Base-by-base conservation (phyloP, 2,888 invertebrate species). In the Agriopis aurantiaria region DNA sequence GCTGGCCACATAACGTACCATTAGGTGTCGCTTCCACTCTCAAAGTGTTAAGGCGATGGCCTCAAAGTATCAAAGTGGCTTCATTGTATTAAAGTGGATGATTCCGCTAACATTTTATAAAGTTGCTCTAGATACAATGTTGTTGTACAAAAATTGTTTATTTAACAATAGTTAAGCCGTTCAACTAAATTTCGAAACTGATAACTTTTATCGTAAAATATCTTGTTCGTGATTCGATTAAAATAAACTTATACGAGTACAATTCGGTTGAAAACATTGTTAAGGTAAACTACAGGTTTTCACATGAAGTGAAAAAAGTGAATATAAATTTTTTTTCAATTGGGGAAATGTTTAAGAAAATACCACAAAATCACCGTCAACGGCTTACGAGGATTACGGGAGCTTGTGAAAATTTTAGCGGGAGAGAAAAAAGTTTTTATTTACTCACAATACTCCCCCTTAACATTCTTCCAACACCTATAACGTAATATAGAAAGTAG, bases 1-100 rank as follows among this genome's bases (percentile, higher is more conserved):
- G 87, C 76, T 85, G 76, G 80, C 87, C 87, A 84, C 88, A 86
- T 88, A 88, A 89, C 82, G 78, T 84, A 84, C 85, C 85, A 89
- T 88, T 89, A 90, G 80, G 83, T 81, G 84, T 85, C 83, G 82
- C 82, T 85, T 78, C 77, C 79, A 80, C 81, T 79, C 81, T 78
- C 79, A 79, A 78, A 80, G 80, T 72, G 74, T 81, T 80, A 81
- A 82, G 81, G 81, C 75, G 74, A 73, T 76, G 69, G 69, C 69
- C 67, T 69, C 77, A 77, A 78, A 76, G 65, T 70, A 62, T 63
- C 57, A 71, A 65, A 68, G 65, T 62, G 73, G 61, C 67, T 67
- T 62, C 51, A 60, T 62, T 74, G 68, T 66, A 58, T 48, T 46
- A 58, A 46, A 58, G 58, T 58, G 33, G 46, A 33, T 64, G 57